Evolutionary conservation across 2,797 vertebrate species (phyloP).

Genomic region (Sternarchorhynchus goeldii): DNA sequence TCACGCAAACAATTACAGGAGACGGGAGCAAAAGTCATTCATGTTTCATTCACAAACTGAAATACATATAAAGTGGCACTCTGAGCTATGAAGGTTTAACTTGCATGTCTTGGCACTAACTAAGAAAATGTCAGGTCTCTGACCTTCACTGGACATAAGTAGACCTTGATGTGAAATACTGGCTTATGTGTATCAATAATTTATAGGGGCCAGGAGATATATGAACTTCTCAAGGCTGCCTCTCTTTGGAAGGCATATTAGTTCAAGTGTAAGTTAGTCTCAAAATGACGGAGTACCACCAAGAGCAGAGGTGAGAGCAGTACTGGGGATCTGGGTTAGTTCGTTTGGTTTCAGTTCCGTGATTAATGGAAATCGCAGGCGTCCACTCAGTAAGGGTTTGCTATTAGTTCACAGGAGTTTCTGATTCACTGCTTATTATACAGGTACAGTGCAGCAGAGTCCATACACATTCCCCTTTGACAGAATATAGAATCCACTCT

Average conservation of each 20-base stretch:
- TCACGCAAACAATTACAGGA: slow-evolving; percentile 2
- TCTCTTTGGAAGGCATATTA: neutral
- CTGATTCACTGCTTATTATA: no score
- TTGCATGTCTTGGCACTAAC: neutral
- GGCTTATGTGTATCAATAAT: slow-evolving; percentile 23
- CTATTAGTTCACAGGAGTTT: no score
- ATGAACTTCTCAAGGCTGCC: slow-evolving; percentile 26
- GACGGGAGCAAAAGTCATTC: slow-evolving; percentile 4
- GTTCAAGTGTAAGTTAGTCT: neutral
- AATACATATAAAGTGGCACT: neutral
- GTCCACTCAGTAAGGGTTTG: neutral
- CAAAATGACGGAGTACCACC: neutral
- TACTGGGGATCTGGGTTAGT: neutral
- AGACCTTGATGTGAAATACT: slow-evolving; percentile 21
- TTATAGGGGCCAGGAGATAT: slow-evolving; percentile 11
- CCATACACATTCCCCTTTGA: no score
- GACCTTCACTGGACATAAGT: slow-evolving; percentile 18
- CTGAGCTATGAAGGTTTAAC: neutral
- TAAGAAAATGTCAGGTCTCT: neutral
- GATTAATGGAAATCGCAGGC: neutral
- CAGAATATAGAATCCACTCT: no score
- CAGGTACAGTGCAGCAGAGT: no score
- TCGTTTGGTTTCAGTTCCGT: no score
- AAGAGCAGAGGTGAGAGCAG: neutral
- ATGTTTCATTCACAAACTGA: neutral